These are phyloP conservation scores for Delphinus delphis DNA, from an alignment of 2,113 vertebrate species.

Conservation along the genomic window DNA sequence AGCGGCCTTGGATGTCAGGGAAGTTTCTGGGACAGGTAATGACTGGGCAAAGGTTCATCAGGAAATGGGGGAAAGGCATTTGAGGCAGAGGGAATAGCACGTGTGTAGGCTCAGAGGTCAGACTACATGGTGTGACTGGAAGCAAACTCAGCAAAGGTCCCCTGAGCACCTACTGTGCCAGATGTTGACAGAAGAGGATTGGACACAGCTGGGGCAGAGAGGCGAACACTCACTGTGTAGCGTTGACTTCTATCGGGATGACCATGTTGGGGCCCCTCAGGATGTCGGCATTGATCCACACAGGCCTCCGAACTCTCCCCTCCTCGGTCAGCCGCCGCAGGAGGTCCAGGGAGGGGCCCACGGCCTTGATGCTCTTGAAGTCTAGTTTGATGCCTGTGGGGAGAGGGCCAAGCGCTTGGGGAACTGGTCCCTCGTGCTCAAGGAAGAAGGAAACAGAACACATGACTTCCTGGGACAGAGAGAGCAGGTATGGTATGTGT, in stretches of 20 bases:
- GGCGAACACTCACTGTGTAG: slow-evolving; percentile 75
- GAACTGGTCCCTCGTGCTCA: background rate
- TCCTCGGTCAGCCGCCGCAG: slow-evolving; percentile 75
- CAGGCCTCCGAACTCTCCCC: slow-evolving; percentile 79
- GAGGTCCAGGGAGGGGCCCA: slow-evolving; percentile 82
- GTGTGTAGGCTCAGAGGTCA: background rate
- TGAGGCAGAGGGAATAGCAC: background rate
- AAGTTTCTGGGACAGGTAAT: background rate
- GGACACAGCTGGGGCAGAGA: background rate
- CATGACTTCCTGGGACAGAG: background rate
- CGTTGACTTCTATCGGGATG: slow-evolving; percentile 80
- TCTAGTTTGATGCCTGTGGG: slow-evolving; percentile 88
- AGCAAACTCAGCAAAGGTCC: background rate
- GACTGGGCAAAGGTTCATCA: background rate
- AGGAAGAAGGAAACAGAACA: background rate
- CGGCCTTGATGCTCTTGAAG: slow-evolving; percentile 84
- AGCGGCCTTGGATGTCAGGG: background rate
- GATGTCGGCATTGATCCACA: slow-evolving; percentile 87
- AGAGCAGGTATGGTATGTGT: background rate
- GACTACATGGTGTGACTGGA: background rate
- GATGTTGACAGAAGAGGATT: background rate
- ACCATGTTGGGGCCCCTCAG: slow-evolving; percentile 87
- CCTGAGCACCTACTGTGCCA: background rate
- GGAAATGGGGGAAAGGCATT: background rate
- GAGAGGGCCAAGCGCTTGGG: background rate